Base-by-base conservation (phyloP, 2,113 vertebrate species). In the Strix aluco region DNA sequence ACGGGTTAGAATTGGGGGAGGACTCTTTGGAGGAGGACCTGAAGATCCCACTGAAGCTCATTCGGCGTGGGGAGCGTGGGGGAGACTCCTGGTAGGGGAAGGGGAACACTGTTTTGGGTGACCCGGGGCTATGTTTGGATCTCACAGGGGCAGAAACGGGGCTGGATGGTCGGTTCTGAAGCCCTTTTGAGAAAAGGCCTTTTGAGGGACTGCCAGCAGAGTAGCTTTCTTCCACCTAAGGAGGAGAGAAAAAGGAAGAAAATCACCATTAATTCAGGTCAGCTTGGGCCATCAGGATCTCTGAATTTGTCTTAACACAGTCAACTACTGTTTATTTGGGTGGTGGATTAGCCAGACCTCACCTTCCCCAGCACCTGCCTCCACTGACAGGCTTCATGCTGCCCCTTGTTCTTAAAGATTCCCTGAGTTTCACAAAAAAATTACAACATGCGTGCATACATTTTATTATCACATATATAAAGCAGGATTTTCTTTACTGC, bases 41-140 rank as follows among this genome's bases (percentile, higher is more conserved):
- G 97, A 99, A 99, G 97, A 99, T 99, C 65, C 99, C 99, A 27
- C 98, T 99, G 98, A 99, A 99, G 96, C 99, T 99, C 98, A 99
- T 98, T 77, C 99, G 99, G 34, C 98, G 99, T 9, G 98, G 98
- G 11, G 99, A 98, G 88, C 98, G 99, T 18, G 99, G 99, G 4
- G 99, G 98, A 19, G 99, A 99, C 95, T 98, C 98, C 92, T 99
- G 99, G 94, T 98, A 97, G 57, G 99, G 97, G 97, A 99, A 98
- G 3, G 99, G 98, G 98, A 99, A 99, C 93, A 99, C 98, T 26
- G 98, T 98, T 97, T 98, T 99, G 80, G 98, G 98, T 46, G 98
- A 99, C 66, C 98, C 96, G 0, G 99, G 98, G 94, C 98, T 99
- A 85, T 97, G 97, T 96, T 98, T 99, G 81, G 97, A 96, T 62